Conservation (phyloP, 2,797 vertebrate genomes). For the Sparidentex hasta region DNA sequence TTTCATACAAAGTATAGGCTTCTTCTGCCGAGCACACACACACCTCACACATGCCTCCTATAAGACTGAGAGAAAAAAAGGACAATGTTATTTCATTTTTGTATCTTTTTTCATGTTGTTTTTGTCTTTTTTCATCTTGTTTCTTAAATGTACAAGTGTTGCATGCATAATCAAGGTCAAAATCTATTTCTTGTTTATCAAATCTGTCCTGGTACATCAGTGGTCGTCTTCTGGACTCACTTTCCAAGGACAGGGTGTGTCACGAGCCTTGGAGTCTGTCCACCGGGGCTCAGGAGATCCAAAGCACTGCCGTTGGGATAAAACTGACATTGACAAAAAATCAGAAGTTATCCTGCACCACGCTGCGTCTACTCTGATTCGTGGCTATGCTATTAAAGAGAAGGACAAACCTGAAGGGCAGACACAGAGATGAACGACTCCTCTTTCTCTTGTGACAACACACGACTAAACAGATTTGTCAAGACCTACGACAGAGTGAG, state of each 20-base stretch:
- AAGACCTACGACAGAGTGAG: slow-evolving; percentile 80
- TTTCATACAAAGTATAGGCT: slow-evolving; percentile 81
- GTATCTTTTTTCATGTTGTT: too few relatives aligned
- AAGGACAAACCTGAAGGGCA: slow-evolving; percentile 87
- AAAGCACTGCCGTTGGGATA: slow-evolving; percentile 75
- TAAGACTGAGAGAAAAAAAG: slow-evolving; percentile 78
- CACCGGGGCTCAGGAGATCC: slow-evolving; percentile 82
- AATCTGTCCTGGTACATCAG: not conserved
- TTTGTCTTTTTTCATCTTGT: too few relatives aligned
- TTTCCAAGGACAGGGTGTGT: slow-evolving; percentile 84
- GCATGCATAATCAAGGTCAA: not conserved
- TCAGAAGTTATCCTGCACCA: not conserved
- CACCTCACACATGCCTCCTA: slow-evolving; percentile 83
- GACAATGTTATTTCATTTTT: not conserved
- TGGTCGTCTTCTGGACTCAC: slow-evolving; percentile 72
- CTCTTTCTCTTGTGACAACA: slow-evolving; percentile 52
- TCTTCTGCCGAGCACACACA: slow-evolving; percentile 80
- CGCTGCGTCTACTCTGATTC: not conserved
- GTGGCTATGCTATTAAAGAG: not conserved
- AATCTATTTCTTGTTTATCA: not conserved
- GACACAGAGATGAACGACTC: slow-evolving; percentile 82
- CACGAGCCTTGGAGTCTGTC: slow-evolving; percentile 75
- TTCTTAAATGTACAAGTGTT: not conserved
- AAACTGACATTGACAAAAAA: slow-evolving; percentile 80
- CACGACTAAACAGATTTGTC: slow-evolving; percentile 76